A percentile compares a stretch with the other conserved stretches of the same genome.
These are phyloP conservation scores for Heteronetta atricapilla DNA, from an alignment of 2,113 vertebrate species.

Conservation along the genomic window DNA sequence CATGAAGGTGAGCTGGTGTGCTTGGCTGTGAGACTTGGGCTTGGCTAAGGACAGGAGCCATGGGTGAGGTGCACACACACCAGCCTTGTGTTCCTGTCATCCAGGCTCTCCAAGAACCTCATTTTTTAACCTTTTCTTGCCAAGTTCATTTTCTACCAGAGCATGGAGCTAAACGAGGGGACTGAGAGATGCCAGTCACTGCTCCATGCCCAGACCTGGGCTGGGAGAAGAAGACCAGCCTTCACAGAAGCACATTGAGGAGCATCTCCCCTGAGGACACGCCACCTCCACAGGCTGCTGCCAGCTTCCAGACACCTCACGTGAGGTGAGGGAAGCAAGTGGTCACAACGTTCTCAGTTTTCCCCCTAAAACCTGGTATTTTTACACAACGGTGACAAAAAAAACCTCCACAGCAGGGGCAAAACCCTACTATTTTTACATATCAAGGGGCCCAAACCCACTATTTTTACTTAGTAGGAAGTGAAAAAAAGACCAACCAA, in stretches of 20 bases:
- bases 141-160: background rate
- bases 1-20: too few species aligned
- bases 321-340: too few species aligned
- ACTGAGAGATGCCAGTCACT: background rate
- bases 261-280: accelerated
- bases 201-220: background rate
- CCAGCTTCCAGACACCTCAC: too few species aligned
- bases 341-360: too few species aligned
- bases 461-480: too few species aligned
- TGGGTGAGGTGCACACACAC: accelerated
- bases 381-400: too few species aligned
- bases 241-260: background rate
- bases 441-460: too few species aligned
- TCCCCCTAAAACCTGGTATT: too few species aligned
- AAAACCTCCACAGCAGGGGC: too few species aligned
- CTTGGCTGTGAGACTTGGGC: background rate
- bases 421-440: too few species aligned
- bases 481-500: too few species aligned
- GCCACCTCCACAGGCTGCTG: too few species aligned
- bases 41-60: background rate
- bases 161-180: accelerated
- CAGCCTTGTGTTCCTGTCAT: background rate
- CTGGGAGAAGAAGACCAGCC: background rate
- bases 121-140: background rate
- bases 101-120: background rate